These are phyloP conservation scores for Tinamus major DNA, from an alignment of 2,797 vertebrate species.

Conservation along the genomic window DNA sequence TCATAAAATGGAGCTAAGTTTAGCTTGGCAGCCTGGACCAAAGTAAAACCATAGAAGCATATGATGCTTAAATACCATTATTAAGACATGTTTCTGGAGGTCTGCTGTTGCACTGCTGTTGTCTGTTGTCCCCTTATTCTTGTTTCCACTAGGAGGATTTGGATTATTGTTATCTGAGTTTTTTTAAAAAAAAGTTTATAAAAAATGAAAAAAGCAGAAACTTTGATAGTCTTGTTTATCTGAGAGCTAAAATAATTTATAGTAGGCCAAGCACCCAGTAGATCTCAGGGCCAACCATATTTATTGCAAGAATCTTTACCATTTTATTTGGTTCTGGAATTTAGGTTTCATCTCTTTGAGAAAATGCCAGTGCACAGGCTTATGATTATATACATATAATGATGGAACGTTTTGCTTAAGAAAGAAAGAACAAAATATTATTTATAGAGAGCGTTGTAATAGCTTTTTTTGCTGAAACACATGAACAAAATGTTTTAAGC, in stretches of 20 bases:
- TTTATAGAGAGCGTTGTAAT: accelerated
- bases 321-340: neutral
- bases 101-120: neutral
- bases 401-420: neutral
- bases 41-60: neutral
- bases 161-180: neutral
- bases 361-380: neutral
- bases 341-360: neutral
- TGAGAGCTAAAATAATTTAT: neutral
- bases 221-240: neutral
- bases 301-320: constrained; percentile 23
- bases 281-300: neutral
- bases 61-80: neutral
- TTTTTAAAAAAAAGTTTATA: neutral
- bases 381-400: no score
- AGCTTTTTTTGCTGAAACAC: neutral
- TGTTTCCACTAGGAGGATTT: neutral
- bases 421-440: neutral
- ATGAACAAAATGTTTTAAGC: neutral
- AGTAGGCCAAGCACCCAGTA: neutral
- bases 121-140: neutral
- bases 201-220: neutral
- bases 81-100: neutral
- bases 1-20: neutral
- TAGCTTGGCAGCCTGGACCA: neutral